Evolutionary conservation across 2,797 vertebrate species (phyloP), one percentile per base, ranked within the genome.

Genomic region (Mormyrus hasselquistii): DNA sequence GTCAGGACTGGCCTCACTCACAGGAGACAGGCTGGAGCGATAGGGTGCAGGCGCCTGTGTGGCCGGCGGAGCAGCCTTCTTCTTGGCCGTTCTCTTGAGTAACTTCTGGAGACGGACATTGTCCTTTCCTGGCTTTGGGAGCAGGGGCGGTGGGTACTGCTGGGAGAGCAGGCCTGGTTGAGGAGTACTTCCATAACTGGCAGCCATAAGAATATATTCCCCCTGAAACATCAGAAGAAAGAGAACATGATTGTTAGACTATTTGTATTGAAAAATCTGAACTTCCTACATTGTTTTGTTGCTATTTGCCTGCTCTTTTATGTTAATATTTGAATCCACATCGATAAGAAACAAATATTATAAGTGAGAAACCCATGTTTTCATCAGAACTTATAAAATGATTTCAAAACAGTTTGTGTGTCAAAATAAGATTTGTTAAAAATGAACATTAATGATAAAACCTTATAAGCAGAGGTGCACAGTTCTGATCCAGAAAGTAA

Each of bases 71-170:
- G 94, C 16, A 0, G 92, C 90, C 91, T 97, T 96, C 92, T 96
- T 98, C 94, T 96, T 97, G 84, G 95, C 93, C 0, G 96, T 95
- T 93, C 97, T 98, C 93, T 97, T 97, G 92, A 98, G 95, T 16
- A 99, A 95, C 88, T 95, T 97, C 94, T 98, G 98, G 82, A 99
- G 95, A 22, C 95, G 93, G 1, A 95, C 94, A 53, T 98, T 99
- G 94, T 98, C 97, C 92, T 97, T 98, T 38, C 96, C 94, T 0
- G 98, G 98, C 93, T 99, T 99, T 10, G 98, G 98, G 0, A 97
- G 92, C 59, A 98, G 92, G 10, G 98, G 97, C 0, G 98, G 98
- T 50, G 96, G 95, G 12, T 95, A 93, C 90, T 95, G 95, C 91
- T 92, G 95, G 91, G 90, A 90, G 90, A 55, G 89, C 93, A 87